Percentiles rank a stretch among this genome's conserved stretches.
phyloP scores from a whole-genome alignment of 2,888 invertebrate genomes.

The Oscheius sp. region DNA sequence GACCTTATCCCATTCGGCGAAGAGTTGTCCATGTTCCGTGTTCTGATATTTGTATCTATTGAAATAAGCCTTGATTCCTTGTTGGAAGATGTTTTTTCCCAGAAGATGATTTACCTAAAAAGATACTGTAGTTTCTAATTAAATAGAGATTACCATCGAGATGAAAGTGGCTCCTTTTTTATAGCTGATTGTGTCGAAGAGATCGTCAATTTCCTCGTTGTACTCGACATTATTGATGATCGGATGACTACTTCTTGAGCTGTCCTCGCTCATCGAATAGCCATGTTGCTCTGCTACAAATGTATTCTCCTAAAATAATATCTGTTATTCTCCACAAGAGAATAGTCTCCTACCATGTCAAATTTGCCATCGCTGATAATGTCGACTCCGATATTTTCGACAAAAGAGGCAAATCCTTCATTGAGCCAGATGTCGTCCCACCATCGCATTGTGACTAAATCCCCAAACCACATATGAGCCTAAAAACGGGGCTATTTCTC shows the following conservation, averaged over 20 bases:
- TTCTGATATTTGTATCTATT: slow-evolving; percentile 81
- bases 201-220: slow-evolving; percentile 88
- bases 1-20: slow-evolving; percentile 81
- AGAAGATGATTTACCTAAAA: slow-evolving; percentile 26
- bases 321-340: background rate
- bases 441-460: slow-evolving; percentile 74
- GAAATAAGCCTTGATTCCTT: slow-evolving; percentile 77
- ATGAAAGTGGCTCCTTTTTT: slow-evolving; percentile 79
- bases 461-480: slow-evolving; percentile 73
- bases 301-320: background rate
- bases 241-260: slow-evolving; percentile 85
- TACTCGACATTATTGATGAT: slow-evolving; percentile 86
- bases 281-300: background rate
- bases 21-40: slow-evolving; percentile 85
- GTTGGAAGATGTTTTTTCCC: slow-evolving; percentile 57
- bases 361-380: slow-evolving; percentile 48
- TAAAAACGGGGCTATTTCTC: too few species aligned
- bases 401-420: slow-evolving; percentile 66
- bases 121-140: too few species aligned
- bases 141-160: slow-evolving; percentile 58
- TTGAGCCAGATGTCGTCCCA: slow-evolving; percentile 74
- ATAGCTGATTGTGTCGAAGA: slow-evolving; percentile 89
- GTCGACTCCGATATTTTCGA: slow-evolving; percentile 65
- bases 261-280: slow-evolving; percentile 78
- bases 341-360: slow-evolving; percentile 21